Evolutionary conservation across 2,888 invertebrate genomes (phyloP).

Genomic region (Leptopterna dolabrata): DNA sequence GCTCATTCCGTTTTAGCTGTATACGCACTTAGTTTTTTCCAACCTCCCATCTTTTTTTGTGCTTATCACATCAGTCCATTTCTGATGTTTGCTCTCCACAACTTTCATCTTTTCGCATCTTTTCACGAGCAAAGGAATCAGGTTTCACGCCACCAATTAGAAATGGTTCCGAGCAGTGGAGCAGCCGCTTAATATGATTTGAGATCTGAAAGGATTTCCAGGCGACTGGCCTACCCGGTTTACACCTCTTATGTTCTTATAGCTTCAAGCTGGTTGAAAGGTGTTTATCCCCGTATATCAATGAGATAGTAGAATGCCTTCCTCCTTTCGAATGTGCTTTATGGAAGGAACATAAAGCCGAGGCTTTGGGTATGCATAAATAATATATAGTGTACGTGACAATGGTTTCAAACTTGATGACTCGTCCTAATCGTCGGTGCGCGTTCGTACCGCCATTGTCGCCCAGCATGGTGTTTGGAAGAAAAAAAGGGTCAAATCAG

Average conservation of each 20-base stretch:
- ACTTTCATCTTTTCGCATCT: not conserved
- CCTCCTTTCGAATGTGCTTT: too few relatives aligned
- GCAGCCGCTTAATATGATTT: not conserved
- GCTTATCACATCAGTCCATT: slow-evolving; percentile 15
- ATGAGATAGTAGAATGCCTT: too few relatives aligned
- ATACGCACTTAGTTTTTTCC: not conserved
- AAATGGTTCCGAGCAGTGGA: not conserved
- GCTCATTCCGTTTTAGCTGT: not conserved
- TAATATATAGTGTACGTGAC: too few relatives aligned
- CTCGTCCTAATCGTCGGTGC: too few relatives aligned
- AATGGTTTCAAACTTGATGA: too few relatives aligned
- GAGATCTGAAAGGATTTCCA: not conserved
- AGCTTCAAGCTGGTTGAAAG: not conserved
- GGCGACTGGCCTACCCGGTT: not conserved
- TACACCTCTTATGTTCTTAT: not conserved
- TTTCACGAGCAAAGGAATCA: not conserved
- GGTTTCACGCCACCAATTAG: not conserved
- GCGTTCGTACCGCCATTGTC: too few relatives aligned
- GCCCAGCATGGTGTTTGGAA: too few relatives aligned
- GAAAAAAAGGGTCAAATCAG: too few relatives aligned
- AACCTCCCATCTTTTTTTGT: not conserved
- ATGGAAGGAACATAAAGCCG: too few relatives aligned
- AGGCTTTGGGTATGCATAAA: too few relatives aligned
- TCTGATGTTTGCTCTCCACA: not conserved
- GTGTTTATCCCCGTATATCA: too few relatives aligned